Evolutionary conservation across 2,888 invertebrate genomes (phyloP).

Genomic region (Xestia ashworthii): DNA sequence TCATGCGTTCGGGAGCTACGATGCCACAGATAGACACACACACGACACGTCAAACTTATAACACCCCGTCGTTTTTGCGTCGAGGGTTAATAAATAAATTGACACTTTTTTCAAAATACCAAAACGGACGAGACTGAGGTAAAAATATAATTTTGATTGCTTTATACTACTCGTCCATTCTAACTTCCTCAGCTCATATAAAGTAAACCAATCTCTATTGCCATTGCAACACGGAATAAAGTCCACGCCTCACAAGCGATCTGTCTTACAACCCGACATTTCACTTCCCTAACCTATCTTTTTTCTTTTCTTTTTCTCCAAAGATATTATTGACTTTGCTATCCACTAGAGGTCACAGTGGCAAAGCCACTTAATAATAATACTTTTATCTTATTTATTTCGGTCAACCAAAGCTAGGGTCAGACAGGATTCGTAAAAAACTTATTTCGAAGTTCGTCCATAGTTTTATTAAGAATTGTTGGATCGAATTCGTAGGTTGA

Average conservation of each 20-base stretch:
- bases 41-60: too few relatives aligned
- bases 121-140: too few relatives aligned
- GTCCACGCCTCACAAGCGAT: slow-evolving; percentile 35
- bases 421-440: slow-evolving; percentile 39
- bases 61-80: too few relatives aligned
- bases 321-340: slow-evolving; percentile 66
- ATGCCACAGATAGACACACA: too few relatives aligned
- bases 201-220: slow-evolving; percentile 5
- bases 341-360: slow-evolving; percentile 48
- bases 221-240: slow-evolving; percentile 35
- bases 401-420: slow-evolving; percentile 22
- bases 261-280: slow-evolving; percentile 61
- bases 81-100: too few relatives aligned
- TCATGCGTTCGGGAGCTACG: too few relatives aligned
- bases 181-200: neutral
- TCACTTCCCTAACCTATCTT: slow-evolving; percentile 70
- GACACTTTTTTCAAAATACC: too few relatives aligned
- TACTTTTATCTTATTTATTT: slow-evolving; percentile 65
- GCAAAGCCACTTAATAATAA: slow-evolving; percentile 58
- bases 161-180: neutral
- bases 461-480: slow-evolving; percentile 42
- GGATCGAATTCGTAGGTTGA: slow-evolving; percentile 39
- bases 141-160: neutral
- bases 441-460: slow-evolving; percentile 24
- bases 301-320: slow-evolving; percentile 56